Evolutionary conservation across 2,888 invertebrate species (phyloP).

Genomic region (Noctua janthe): DNA sequence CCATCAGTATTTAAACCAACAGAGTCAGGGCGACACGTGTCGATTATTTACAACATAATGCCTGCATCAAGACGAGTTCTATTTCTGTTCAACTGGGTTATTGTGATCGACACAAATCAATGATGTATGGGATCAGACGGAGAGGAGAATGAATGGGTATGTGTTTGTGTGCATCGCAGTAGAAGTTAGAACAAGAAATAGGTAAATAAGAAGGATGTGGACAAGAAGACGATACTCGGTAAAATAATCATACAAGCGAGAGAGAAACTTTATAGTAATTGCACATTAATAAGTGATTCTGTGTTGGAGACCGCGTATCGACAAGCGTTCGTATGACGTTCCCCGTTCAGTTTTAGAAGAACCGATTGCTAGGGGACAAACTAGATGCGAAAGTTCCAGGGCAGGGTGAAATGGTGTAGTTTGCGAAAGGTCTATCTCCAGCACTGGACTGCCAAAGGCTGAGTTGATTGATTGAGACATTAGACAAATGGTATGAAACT

Average conservation of each 20-base stretch:
- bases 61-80: slow-evolving; percentile 59
- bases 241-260: background rate
- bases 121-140: background rate
- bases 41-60: slow-evolving; percentile 74
- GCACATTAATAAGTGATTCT: background rate
- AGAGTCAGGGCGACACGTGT: slow-evolving; percentile 68
- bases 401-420: background rate
- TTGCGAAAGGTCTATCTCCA: background rate
- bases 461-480: background rate
- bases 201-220: background rate
- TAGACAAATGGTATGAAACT: background rate
- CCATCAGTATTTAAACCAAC: slow-evolving; percentile 25
- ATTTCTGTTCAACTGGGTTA: slow-evolving; percentile 60
- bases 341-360: background rate
- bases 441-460: background rate
- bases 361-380: background rate
- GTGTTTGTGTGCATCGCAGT: background rate
- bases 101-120: slow-evolving; percentile 56
- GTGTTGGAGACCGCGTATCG: background rate
- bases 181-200: background rate
- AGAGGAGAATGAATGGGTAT: background rate
- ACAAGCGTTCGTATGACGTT: background rate
- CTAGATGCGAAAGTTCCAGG: background rate
- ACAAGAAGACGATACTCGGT: background rate
- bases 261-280: background rate